phyloP scores from a whole-genome alignment of 2,113 vertebrate species.

The Sinocyclocheilus anshuiensis region DNA sequence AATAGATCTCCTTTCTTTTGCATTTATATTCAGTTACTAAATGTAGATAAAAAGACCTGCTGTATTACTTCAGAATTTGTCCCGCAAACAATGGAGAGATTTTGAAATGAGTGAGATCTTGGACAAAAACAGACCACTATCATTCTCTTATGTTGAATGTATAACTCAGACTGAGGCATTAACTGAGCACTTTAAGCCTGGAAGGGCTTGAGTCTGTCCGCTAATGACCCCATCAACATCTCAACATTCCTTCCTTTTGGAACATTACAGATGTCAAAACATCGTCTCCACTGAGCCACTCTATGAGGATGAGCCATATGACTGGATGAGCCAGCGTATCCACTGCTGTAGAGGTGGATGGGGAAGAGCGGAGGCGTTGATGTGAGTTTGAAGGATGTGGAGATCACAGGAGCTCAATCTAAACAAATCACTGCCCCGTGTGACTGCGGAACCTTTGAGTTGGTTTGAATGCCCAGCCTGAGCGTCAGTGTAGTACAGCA shows the following conservation, averaged over 20 bases:
- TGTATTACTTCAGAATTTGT: no score
- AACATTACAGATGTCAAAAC: slow-evolving; percentile 34
- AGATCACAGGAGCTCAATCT: slow-evolving; percentile 16
- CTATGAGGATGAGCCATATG: no score
- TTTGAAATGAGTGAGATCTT: neutral
- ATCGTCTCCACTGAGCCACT: neutral
- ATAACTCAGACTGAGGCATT: neutral
- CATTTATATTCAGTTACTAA: neutral
- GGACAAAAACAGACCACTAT: no score
- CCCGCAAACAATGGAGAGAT: no score
- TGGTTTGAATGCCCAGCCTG: neutral
- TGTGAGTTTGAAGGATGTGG: neutral
- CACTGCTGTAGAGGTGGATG: neutral
- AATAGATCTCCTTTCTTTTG: neutral
- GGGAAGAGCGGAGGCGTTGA: neutral
- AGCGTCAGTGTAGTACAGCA: neutral
- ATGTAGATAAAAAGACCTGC: neutral
- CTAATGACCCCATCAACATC: slow-evolving; percentile 18
- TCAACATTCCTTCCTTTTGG: slow-evolving; percentile 12
- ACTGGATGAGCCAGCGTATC: no score
- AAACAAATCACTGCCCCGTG: slow-evolving; percentile 28
- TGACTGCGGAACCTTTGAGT: slow-evolving; percentile 1
- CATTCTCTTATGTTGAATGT: neutral
- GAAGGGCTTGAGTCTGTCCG: neutral
- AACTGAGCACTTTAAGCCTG: slow-evolving; percentile 11